Evolutionary conservation across 1,140 invertebrate species (phyloP).

Genomic region (Cepaea nemoralis): DNA sequence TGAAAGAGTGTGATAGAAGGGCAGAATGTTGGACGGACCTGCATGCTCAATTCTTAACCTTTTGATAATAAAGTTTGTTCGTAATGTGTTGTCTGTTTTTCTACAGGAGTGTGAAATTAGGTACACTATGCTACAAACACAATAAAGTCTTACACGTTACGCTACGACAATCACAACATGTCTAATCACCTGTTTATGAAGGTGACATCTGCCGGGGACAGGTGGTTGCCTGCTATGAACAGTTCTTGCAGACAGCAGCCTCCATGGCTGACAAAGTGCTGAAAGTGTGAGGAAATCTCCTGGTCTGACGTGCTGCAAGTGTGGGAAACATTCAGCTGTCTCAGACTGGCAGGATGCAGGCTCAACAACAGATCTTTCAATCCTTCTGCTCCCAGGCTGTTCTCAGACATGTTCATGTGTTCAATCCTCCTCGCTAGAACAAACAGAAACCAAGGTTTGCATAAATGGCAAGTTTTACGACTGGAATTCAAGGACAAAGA

Average conservation of each 20-base stretch:
- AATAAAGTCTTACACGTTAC: no score
- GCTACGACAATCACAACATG: neutral
- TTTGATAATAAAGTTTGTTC: no score
- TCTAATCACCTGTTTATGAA: conserved; percentile 27
- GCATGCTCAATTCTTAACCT: no score
- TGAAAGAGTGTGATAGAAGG: no score
- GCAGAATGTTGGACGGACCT: no score
- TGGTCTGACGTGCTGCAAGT: neutral
- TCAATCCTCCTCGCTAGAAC: neutral
- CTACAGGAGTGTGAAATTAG: no score
- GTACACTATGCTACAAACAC: no score
- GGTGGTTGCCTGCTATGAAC: conserved; percentile 19
- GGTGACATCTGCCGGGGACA: neutral
- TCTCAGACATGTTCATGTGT: conserved; percentile 6
- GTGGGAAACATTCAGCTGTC: conserved; percentile 16
- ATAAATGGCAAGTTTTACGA: no score
- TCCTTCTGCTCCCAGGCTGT: conserved; percentile 11
- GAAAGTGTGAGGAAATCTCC: neutral
- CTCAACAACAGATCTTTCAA: neutral
- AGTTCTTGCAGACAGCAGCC: neutral
- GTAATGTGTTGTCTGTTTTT: no score
- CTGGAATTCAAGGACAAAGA: no score
- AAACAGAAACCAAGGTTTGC: no score
- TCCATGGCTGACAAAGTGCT: conserved; percentile 16
- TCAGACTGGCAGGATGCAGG: conserved; percentile 14